Evolutionary conservation across 2,797 vertebrate genomes (phyloP).

Genomic region (Masticophis lateralis): DNA sequence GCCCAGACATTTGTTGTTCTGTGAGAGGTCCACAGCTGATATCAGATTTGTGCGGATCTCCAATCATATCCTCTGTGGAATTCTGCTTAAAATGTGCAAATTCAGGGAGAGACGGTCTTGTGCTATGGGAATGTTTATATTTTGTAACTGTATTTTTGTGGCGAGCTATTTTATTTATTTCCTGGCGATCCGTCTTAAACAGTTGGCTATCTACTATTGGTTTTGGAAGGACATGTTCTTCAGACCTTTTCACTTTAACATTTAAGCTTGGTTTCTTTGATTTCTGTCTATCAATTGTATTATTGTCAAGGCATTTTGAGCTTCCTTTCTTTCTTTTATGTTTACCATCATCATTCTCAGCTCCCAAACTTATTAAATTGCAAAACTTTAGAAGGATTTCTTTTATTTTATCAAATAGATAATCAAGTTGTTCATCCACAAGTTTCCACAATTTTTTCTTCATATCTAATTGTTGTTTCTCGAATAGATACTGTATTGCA

Average conservation of each 20-base stretch:
- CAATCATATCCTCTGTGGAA: conserved; percentile 42
- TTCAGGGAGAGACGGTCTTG: conserved; percentile 56
- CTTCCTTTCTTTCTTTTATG: conserved; percentile 56
- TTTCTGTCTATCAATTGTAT: conserved; percentile 53
- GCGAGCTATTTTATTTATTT: conserved; percentile 49
- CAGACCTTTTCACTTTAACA: conserved; percentile 53
- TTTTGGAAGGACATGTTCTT: conserved; percentile 46
- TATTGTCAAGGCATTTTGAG: conserved; percentile 40
- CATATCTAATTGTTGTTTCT: conserved; percentile 85
- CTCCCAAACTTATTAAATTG: conserved; percentile 61
- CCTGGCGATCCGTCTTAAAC: conserved; percentile 45
- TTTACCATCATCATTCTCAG: conserved; percentile 59
- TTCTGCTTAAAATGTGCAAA: conserved; percentile 51
- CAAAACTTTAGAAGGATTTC: conserved; percentile 74
- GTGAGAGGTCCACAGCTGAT: conserved; percentile 84
- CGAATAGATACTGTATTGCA: conserved; percentile 91
- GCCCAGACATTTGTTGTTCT: conserved; percentile 88
- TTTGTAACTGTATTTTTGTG: conserved; percentile 55
- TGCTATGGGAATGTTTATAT: conserved; percentile 58
- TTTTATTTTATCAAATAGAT: conserved; percentile 84
- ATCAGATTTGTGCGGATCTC: conserved; percentile 78
- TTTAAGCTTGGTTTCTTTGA: conserved; percentile 55
- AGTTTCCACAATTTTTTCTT: conserved; percentile 95
- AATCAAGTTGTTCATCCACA: conserved; percentile 90
- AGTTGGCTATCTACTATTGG: conserved; percentile 48